Evolutionary conservation across 1,140 invertebrate genomes (phyloP).

Genomic region (Eupristina koningsbergeri): DNA sequence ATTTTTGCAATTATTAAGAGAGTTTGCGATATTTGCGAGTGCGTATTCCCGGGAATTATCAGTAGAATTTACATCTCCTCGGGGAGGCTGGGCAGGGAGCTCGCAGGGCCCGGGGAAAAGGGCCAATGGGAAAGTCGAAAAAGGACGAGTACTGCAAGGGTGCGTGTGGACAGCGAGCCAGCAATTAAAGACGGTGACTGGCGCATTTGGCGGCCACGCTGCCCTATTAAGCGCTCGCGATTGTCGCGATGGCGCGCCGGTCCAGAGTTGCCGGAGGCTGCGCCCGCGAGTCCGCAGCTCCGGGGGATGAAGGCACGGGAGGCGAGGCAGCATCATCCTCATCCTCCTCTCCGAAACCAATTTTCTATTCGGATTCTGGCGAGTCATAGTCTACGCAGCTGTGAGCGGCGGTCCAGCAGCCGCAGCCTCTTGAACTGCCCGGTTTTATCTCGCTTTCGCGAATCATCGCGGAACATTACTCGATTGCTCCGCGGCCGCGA

Average conservation of each 20-base stretch:
- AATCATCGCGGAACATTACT: conserved; percentile 48
- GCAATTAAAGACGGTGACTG: conserved; percentile 70
- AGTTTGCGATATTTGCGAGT: neutral
- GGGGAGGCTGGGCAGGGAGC: neutral
- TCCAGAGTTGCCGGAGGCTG: neutral
- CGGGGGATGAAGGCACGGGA: too few species aligned
- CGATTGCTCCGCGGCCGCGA: conserved; percentile 12
- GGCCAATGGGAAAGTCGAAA: neutral
- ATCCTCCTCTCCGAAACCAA: conserved; percentile 49
- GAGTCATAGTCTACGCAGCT: conserved; percentile 25
- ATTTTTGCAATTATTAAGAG: conserved; percentile 1
- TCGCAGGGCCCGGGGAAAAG: neutral
- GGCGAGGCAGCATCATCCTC: conserved; percentile 41
- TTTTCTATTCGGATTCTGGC: conserved; percentile 36
- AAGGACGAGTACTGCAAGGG: neutral
- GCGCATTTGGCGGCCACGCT: neutral
- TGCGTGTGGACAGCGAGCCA: conserved; percentile 54
- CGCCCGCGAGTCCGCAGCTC: neutral
- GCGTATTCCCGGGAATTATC: neutral
- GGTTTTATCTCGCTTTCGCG: conserved; percentile 41
- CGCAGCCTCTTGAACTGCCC: neutral
- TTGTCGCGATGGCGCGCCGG: conserved; percentile 55
- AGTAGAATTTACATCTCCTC: neutral
- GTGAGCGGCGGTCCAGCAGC: conserved; percentile 1
- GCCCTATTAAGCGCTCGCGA: conserved; percentile 50